Base-by-base conservation (phyloP, 2,797 vertebrate genomes). In the Manis crassicaudata region DNA sequence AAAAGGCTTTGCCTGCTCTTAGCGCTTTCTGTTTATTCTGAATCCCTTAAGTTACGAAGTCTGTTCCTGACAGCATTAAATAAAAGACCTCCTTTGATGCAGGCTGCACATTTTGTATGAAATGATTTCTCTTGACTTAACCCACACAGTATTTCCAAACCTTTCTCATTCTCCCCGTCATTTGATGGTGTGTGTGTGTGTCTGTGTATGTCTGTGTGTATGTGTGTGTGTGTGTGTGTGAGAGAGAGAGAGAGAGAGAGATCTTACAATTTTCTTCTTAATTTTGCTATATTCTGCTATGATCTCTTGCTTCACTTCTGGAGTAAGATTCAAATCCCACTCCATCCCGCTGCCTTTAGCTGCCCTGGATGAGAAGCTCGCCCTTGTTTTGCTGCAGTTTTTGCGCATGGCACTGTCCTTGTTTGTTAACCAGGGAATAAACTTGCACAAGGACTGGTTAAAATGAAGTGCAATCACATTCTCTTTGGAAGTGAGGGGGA, bases 111-210 rank as follows among this genome's bases (percentile, higher is more conserved):
- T 65, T 88, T 70, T 72, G 0, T 60, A 70, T 83, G 75, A 83
- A 93, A 32, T 63, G 35, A 76, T 81, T 84, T 77, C 17, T 27
- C 13, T 93, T 90, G 20, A 3, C 20, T 92, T 92, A 93, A 92
- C 6, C 27, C 27, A 68, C 18, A 40, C 11, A 6, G 11, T 25
- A 27, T 43, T 88, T 94, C 56, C 27, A 81, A 90, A 54, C 5
- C 20, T 86, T 76, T 70, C 13, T 32, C 70, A n/a, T 88, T 68
- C 54, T 67, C 92, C 25, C 11, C 8, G 35, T 82, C 56, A 80
- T 67, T 65, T 75, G 56, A 43, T 81, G 10, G 32, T 0, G 9
- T 21, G 3, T 67, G 54, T 70, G 2, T 75, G 7, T 25, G 20
- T 40, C 4, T 40, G 37, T 58, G 29, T 58, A 43, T 43, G 29